Conservation (phyloP, 2,113 vertebrate species). For the Odobenus rosmarus region DNA sequence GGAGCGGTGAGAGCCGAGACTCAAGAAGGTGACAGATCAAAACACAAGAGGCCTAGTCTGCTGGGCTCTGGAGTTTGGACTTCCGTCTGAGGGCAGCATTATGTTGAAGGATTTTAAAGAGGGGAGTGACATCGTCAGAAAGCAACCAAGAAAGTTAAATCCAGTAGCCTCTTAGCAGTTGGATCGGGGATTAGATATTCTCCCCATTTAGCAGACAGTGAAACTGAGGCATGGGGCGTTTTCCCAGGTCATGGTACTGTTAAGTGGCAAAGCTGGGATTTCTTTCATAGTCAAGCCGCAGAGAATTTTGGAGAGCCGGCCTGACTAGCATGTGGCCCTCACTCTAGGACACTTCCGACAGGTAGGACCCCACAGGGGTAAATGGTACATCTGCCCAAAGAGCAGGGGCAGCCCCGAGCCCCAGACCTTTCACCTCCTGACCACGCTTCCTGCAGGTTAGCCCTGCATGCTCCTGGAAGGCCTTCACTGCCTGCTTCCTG, state of each 20-base stretch:
- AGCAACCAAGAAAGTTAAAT: neutral
- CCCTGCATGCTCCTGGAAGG: neutral
- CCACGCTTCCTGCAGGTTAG: neutral
- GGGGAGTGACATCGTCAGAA: neutral
- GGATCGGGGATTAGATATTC: neutral
- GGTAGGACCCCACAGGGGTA: neutral
- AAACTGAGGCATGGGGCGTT: neutral
- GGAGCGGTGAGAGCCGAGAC: neutral
- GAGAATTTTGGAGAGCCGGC: neutral
- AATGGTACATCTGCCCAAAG: neutral
- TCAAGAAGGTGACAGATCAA: neutral
- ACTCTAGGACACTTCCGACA: fast-evolving
- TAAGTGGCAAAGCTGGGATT: neutral
- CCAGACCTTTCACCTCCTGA: neutral
- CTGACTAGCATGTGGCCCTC: neutral
- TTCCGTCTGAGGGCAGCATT: neutral
- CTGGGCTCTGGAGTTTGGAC: neutral
- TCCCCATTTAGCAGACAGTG: neutral
- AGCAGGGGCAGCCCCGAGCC: neutral
- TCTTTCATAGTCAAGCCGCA: neutral
- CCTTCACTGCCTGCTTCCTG: neutral
- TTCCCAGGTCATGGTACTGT: neutral
- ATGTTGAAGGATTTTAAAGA: neutral
- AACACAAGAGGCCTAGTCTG: neutral
- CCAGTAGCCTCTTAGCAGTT: neutral